These are phyloP conservation scores for Oryzias melastigma DNA, from an alignment of 2,113 vertebrate genomes.

Conservation along the genomic window DNA sequence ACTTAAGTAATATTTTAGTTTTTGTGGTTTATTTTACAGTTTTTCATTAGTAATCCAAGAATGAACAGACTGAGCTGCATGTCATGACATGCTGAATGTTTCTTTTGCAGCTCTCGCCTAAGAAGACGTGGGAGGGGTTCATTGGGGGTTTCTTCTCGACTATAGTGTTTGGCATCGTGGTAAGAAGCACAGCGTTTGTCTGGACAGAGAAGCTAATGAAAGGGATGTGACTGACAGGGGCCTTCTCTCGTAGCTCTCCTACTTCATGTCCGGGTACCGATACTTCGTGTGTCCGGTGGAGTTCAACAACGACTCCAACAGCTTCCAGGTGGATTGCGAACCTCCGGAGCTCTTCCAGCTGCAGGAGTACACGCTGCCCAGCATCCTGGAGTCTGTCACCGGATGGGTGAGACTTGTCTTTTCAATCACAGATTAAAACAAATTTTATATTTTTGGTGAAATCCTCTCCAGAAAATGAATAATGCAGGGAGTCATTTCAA, in stretches of 20 bases:
- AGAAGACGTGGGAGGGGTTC: conserved; percentile 99
- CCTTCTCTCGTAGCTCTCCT: conserved; percentile 83
- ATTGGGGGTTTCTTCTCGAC: conserved; percentile 96
- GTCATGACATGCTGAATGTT: neutral
- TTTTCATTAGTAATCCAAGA: no score
- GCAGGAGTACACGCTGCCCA: conserved; percentile 88
- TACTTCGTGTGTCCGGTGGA: conserved; percentile 98
- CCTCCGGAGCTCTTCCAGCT: conserved; percentile 93
- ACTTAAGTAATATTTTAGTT: no score
- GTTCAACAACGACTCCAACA: conserved; percentile 96
- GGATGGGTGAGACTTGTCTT: conserved; percentile 84
- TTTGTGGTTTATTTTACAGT: no score
- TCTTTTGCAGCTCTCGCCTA: conserved; percentile 88
- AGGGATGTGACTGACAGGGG: neutral
- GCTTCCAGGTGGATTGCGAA: conserved; percentile 94
- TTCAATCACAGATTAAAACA: neutral
- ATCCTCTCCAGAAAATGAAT: no score
- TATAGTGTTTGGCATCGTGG: conserved; percentile 92
- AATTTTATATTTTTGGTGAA: no score
- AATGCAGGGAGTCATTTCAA: no score
- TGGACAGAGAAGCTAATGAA: neutral
- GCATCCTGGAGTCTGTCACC: conserved; percentile 82
- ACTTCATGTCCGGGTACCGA: conserved; percentile 91
- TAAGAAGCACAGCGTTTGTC: conserved; percentile 58
- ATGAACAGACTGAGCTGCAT: neutral